Evolutionary conservation across 2,113 vertebrate genomes (phyloP).

Genomic region (Phyllostomus hastatus): DNA sequence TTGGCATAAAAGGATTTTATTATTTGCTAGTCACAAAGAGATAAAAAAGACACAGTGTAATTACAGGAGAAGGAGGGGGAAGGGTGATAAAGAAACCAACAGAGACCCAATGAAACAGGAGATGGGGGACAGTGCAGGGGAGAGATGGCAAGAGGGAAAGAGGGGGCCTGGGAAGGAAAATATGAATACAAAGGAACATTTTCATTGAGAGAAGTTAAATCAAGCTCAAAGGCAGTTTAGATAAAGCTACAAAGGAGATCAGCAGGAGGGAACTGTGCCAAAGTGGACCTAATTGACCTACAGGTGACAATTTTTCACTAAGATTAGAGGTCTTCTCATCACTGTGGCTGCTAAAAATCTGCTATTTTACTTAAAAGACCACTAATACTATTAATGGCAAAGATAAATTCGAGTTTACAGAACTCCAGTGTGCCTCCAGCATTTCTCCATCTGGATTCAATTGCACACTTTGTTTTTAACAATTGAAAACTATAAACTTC

Average conservation of each 20-base stretch:
- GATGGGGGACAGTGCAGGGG: fast-evolving
- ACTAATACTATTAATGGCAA: background rate
- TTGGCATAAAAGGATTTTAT: background rate
- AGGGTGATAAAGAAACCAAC: background rate
- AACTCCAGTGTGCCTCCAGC: background rate
- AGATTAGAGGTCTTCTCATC: background rate
- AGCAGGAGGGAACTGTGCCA: background rate
- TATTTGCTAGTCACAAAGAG: background rate
- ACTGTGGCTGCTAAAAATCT: background rate
- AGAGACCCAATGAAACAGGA: background rate
- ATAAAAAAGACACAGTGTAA: background rate
- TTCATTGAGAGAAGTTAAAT: background rate
- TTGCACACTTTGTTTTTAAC: background rate
- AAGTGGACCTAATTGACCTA: background rate
- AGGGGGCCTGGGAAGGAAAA: background rate
- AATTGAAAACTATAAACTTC: background rate
- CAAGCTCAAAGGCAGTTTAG: background rate
- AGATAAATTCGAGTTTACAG: background rate
- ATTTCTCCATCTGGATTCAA: background rate
- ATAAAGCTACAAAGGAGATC: background rate
- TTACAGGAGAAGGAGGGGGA: background rate
- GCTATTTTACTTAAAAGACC: background rate
- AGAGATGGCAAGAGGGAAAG: background rate
- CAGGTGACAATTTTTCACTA: background rate
- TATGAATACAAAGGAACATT: background rate